These are phyloP conservation scores for Sialia sialis DNA, from an alignment of 2,113 vertebrate genomes.

Conservation along the genomic window DNA sequence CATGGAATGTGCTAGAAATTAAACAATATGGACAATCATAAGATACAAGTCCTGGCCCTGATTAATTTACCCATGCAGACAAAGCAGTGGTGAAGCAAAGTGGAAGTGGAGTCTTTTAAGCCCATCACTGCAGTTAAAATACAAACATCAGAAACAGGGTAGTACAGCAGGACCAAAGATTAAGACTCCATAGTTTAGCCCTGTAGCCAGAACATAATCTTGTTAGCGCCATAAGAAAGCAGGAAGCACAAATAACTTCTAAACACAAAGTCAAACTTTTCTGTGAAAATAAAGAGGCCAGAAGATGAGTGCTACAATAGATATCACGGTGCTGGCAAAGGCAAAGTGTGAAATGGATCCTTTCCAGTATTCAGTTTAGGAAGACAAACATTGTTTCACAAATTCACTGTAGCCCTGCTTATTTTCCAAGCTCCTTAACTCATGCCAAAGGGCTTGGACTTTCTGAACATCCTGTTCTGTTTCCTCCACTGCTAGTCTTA, in stretches of 20 bases:
- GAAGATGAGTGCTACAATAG: constrained; percentile 43
- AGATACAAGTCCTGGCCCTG: not conserved
- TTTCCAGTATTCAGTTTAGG: constrained; percentile 50
- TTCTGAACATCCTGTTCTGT: constrained; percentile 59
- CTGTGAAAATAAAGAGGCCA: constrained; percentile 5
- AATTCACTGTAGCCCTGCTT: constrained; percentile 36
- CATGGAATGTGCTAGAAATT: not conserved
- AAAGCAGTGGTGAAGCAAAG: not conserved
- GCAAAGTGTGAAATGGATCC: constrained; percentile 34
- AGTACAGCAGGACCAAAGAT: not conserved
- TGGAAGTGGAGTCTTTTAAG: not conserved
- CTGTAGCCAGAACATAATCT: fast-evolving
- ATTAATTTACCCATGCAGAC: not conserved
- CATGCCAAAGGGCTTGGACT: constrained; percentile 55
- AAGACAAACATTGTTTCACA: constrained; percentile 57
- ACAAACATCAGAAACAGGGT: not conserved
- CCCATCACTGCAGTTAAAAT: not conserved
- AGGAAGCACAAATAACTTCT: not conserved
- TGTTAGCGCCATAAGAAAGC: not conserved
- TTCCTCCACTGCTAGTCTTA: not conserved
- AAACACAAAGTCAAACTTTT: constrained; percentile 1
- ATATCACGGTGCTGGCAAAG: not conserved
- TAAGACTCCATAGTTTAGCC: not conserved
- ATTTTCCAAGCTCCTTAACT: constrained; percentile 37
- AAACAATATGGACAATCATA: not conserved